Evolutionary conservation across 2,797 vertebrate species (phyloP), one percentile per base, ranked within the genome.

Genomic region (Macropus fuliginosus): DNA sequence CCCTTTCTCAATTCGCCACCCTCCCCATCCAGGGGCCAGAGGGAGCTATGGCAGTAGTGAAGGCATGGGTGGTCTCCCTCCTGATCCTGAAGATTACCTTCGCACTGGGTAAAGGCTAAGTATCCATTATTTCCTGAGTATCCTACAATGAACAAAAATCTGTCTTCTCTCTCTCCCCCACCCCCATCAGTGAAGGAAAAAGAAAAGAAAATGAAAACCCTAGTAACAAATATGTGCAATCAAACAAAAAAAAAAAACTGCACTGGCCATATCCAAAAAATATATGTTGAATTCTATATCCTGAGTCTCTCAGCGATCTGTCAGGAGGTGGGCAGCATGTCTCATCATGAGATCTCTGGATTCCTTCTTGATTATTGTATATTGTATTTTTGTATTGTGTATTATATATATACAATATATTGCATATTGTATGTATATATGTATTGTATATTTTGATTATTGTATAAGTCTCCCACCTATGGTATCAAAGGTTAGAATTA

Each of bases 21-120:
- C 57, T 97, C 92, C 94, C 57, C 57, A 94, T 4, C 0, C 54
- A 91, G 90, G 56, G 91, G 34, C 91, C 59, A 21, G 50, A 57
- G 92, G 56, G n/a, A 96, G 95, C 16, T 0, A 98, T 98, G 98
- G 55, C 27, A 91, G 95, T 91, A 0, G 28, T 46, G 3, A 98
- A 96, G 95, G 95, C 97, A 93, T 98, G 97, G 95, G n/a, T 97
- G 50, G 14, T 98, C 40, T 90, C 94, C 91, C 92, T 96, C 54
- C 98, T 98, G 92, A 62, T 99, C 56, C 96, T 98, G 95, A 98
- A 98, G 94, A 95, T 97, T 92, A 95, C 96, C 0, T 98, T 96
- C 0, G 10, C 97, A 94, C 96, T 96, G 93, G 98, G 99, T 99
- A 98, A 97, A 97, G 96, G 95, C 95, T 97, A 97, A 98, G 97